Evolutionary conservation across 2,888 invertebrate species (phyloP).

Genomic region (Lypha dubia): DNA sequence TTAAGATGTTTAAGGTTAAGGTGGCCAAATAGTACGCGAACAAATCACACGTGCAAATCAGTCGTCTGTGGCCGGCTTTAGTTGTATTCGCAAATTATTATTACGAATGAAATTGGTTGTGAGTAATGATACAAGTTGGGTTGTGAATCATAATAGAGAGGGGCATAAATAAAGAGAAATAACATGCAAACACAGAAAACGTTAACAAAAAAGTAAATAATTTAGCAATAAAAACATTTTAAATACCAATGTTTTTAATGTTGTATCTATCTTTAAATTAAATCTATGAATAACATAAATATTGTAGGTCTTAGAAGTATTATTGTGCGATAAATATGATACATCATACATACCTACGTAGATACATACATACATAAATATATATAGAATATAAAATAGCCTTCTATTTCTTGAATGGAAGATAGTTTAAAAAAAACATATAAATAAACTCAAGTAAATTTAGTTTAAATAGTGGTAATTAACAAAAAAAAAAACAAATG

Average conservation of each 20-base stretch:
- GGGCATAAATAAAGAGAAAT: background rate
- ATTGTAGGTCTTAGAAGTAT: slow-evolving; percentile 71
- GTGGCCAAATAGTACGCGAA: no score
- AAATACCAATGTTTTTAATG: slow-evolving; percentile 41
- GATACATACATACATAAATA: slow-evolving; percentile 12
- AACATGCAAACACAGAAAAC: no score
- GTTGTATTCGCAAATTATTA: no score
- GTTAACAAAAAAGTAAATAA: slow-evolving; percentile 17
- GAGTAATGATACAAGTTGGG: no score
- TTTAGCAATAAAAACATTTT: slow-evolving; percentile 48
- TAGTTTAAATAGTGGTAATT: slow-evolving; percentile 69
- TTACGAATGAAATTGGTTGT: no score
- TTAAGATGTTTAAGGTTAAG: no score
- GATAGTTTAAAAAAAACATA: slow-evolving; percentile 54
- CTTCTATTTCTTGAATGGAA: slow-evolving; percentile 62
- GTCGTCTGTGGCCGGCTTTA: no score
- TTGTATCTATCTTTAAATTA: slow-evolving; percentile 17
- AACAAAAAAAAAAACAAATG: slow-evolving; percentile 59
- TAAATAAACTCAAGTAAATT: slow-evolving; percentile 55
- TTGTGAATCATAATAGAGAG: no score
- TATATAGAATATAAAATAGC: slow-evolving; percentile 55
- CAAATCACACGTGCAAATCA: no score
- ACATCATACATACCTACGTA: slow-evolving; percentile 21
- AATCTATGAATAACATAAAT: slow-evolving; percentile 23
- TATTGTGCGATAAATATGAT: slow-evolving; percentile 71